Evolutionary conservation across 2,113 vertebrate genomes (phyloP).

Genomic region (Xiphophorus couchianus): DNA sequence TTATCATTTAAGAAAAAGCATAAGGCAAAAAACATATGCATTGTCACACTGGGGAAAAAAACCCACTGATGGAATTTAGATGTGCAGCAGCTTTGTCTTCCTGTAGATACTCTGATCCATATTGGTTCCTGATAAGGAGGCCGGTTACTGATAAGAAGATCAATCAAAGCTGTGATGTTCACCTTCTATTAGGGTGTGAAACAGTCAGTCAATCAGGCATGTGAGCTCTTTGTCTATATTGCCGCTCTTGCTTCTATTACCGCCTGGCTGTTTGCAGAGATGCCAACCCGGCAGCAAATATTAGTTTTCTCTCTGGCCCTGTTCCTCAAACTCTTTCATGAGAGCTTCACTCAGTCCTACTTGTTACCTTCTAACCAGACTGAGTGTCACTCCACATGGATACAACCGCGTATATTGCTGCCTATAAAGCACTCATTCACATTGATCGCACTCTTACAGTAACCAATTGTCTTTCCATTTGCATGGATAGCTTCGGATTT

Average conservation of each 20-base stretch:
- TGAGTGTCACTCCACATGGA: conserved; percentile 26
- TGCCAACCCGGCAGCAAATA: conserved; percentile 6
- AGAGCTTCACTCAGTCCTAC: conserved; percentile 44
- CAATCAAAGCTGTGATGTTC: conserved; percentile 42
- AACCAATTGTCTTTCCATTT: conserved; percentile 72
- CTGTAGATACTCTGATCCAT: conserved; percentile 40
- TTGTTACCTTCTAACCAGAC: conserved; percentile 30
- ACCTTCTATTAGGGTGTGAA: conserved; percentile 47
- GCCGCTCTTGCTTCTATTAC: conserved; percentile 21
- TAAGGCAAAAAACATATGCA: no score
- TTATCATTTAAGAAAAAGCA: no score
- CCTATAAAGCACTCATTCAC: conserved; percentile 40
- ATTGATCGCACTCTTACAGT: conserved; percentile 54
- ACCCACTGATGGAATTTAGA: neutral
- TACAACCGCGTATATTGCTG: conserved; percentile 29
- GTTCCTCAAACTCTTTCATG: conserved; percentile 32
- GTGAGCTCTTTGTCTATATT: conserved; percentile 51
- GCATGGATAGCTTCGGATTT: conserved; percentile 70
- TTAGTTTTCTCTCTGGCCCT: conserved; percentile 17
- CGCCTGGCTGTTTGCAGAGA: conserved; percentile 16
- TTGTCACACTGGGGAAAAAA: no score
- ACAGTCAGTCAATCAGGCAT: conserved; percentile 64
- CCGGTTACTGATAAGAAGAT: conserved; percentile 56
- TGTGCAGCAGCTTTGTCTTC: neutral
- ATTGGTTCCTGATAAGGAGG: conserved; percentile 60